Percentiles rank a stretch among this genome's conserved stretches.
Evolutionary conservation across 2,797 vertebrate species (phyloP).

Genomic region (Gadopsis marmoratus): DNA sequence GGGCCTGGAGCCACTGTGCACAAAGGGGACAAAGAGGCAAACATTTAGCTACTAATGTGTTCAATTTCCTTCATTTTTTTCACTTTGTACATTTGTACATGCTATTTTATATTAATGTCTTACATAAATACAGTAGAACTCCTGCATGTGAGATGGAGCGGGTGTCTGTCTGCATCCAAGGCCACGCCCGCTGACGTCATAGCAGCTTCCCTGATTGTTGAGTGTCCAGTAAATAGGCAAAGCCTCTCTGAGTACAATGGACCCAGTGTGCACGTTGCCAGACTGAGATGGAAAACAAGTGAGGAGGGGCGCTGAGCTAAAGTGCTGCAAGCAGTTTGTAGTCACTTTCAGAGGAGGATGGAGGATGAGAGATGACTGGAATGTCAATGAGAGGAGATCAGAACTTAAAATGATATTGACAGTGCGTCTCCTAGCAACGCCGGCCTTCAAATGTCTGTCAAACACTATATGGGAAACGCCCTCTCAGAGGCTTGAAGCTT

Average conservation of each 20-base stretch:
- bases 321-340: constrained; percentile 36
- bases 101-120: neutral
- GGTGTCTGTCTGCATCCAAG: constrained; percentile 33
- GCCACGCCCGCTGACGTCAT: constrained; percentile 55
- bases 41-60: neutral
- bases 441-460: neutral
- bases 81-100: neutral
- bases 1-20: constrained; percentile 19
- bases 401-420: neutral
- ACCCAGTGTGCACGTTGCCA: constrained; percentile 63
- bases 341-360: constrained; percentile 58
- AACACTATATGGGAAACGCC: neutral
- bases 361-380: constrained; percentile 61
- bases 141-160: neutral
- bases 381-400: constrained; percentile 58
- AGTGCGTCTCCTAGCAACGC: no score
- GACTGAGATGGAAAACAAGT: constrained; percentile 64
- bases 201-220: constrained; percentile 54
- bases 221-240: constrained; percentile 20
- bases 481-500: neutral
- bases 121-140: neutral
- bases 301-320: constrained; percentile 45
- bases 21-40: neutral
- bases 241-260: constrained; percentile 57
- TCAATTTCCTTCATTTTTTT: neutral